phyloP scores from a whole-genome alignment of 2,797 vertebrate genomes.

The Ibycter americanus region DNA sequence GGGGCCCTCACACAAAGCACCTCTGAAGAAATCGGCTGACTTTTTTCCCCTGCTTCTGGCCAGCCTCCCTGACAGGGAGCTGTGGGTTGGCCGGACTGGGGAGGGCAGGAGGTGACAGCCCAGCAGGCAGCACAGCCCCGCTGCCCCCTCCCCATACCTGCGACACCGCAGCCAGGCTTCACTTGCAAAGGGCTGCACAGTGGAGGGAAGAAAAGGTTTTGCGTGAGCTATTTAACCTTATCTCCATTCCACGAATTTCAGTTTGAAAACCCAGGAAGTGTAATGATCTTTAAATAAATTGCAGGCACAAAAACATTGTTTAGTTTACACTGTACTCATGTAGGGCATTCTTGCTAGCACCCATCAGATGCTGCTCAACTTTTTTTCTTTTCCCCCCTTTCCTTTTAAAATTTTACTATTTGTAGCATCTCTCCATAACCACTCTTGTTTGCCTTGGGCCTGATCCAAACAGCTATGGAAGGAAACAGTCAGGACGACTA shows the following conservation, averaged over 20 bases:
- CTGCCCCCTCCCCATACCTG: not conserved
- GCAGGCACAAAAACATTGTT: not conserved
- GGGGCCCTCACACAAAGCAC: not conserved
- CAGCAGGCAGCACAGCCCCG: fast-evolving
- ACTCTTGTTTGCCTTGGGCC: not conserved
- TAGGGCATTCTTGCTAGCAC: not conserved
- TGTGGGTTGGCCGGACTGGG: not conserved
- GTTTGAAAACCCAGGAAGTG: not conserved
- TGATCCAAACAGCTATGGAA: not conserved
- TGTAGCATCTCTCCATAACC: not conserved
- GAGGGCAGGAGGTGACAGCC: not conserved
- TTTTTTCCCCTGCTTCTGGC: not conserved
- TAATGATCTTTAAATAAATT: not conserved
- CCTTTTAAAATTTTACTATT: not conserved
- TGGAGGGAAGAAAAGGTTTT: not conserved
- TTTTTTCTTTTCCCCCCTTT: not conserved
- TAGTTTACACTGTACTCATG: not conserved
- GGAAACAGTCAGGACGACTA: not conserved
- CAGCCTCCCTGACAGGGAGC: not conserved
- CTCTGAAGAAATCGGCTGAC: not conserved
- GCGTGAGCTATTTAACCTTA: not conserved
- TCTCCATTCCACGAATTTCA: not conserved
- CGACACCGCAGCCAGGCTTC: not conserved
- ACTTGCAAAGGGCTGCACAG: fast-evolving
- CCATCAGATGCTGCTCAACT: not conserved